Evolutionary conservation across 2,797 vertebrate species (phyloP), one percentile per base, ranked within the genome.

Genomic region (Mus caroli): DNA sequence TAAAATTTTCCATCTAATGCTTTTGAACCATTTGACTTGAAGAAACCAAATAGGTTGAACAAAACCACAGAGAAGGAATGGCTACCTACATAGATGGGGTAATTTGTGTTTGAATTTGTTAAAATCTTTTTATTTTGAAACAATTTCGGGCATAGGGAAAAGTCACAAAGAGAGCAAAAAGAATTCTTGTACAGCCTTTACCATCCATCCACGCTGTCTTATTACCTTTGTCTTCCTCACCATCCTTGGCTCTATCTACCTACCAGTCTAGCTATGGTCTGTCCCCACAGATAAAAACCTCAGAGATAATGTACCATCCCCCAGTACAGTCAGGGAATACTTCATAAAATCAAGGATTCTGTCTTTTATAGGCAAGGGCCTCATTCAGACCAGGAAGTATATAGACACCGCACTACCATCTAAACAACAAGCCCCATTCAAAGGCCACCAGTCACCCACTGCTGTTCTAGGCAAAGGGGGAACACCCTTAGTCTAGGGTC

Each of bases 261-360:
- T 71, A 46, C 6, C 19, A 84, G 17, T 79, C 7, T 50, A 60
- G 7, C 34, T 22, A 8, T 76, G 50, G 46, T 91, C 31, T 64
- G 28, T 79, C 52, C n/a, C 20, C 17, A 31, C 54, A 28, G 37
- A 40, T 43, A 58, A 56, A 91, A 79, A 71, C 71, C 62, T 91
- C 62, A 93, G 43, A 71, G 37, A 76, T 52, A 37, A 94, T 31
- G 2, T 2, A 26, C 52, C 14, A 31, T 78, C 40, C 73, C 11
- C 58, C 46, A 67, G 26, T 71, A 34, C 24, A 83, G 20, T 28
- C 90, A 78, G 17, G 46, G 52, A 46, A 1, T 40, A 40, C 43
- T 83, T 95, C 15, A 76, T 94, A 90, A 93, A 90, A 84, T 73
- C 40, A 83, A 78, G 28, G 54, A 43, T 69, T 54, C 54, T 67